Evolutionary conservation across 2,888 invertebrate species (phyloP).

Genomic region (Serripes groenlandicus): DNA sequence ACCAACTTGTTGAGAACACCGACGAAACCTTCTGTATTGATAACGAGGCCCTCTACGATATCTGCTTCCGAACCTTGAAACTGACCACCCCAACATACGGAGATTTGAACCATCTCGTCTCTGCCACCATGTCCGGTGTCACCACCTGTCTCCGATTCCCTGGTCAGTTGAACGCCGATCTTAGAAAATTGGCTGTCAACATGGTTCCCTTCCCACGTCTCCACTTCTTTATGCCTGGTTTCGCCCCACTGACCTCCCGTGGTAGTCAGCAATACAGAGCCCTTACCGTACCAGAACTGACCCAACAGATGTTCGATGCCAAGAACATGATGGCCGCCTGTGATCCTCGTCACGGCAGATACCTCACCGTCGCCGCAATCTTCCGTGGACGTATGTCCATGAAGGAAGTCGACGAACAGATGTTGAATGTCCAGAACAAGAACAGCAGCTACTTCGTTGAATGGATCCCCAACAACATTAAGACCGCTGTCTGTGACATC

Average conservation of each 20-base stretch:
- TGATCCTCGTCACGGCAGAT: slow-evolving; percentile 82
- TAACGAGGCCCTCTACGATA: slow-evolving; percentile 92
- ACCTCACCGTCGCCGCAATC: slow-evolving; percentile 84
- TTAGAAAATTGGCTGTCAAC: slow-evolving; percentile 83
- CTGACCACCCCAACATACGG: slow-evolving; percentile 94
- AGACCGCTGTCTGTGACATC: slow-evolving; percentile 96
- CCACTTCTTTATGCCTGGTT: slow-evolving; percentile 97
- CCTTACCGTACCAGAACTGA: slow-evolving; percentile 79
- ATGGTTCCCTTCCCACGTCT: slow-evolving; percentile 96
- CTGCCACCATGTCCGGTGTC: slow-evolving; percentile 88
- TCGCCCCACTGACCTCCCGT: slow-evolving; percentile 89
- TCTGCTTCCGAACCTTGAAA: slow-evolving; percentile 95
- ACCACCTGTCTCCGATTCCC: slow-evolving; percentile 94
- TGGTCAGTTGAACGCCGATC: slow-evolving; percentile 86
- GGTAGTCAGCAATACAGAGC: slow-evolving; percentile 90
- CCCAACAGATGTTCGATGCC: slow-evolving; percentile 93
- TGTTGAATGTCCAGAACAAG: slow-evolving; percentile 92
- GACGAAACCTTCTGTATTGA: slow-evolving; percentile 96
- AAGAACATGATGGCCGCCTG: slow-evolving; percentile 91
- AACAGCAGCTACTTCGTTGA: slow-evolving; percentile 83
- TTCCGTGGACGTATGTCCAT: slow-evolving; percentile 86
- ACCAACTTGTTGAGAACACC: slow-evolving; percentile 92
- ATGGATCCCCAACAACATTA: slow-evolving; percentile 87
- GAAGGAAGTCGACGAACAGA: slow-evolving; percentile 90
- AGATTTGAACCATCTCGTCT: slow-evolving; percentile 93